Conservation (phyloP, 2,888 invertebrate genomes). For the Nycteola revayana region DNA sequence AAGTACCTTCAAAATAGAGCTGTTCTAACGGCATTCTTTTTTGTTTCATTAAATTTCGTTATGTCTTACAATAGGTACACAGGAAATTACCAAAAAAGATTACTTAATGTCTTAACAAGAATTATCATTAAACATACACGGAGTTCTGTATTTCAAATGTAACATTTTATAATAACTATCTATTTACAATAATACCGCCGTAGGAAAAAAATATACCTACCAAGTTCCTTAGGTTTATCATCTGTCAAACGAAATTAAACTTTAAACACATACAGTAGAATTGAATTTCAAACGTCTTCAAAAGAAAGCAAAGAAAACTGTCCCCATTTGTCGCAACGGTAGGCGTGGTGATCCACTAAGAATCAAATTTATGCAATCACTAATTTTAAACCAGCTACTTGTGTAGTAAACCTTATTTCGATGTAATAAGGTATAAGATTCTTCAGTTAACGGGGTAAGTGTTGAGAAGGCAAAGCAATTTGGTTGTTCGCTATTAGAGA, state of each 20-base stretch:
- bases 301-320: slow-evolving; percentile 52
- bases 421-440: slow-evolving; percentile 7
- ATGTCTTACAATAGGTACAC: slow-evolving; percentile 15
- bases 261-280: slow-evolving; percentile 3
- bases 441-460: slow-evolving; percentile 8
- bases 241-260: slow-evolving; percentile 13
- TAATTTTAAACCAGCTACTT: neutral
- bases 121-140: slow-evolving; percentile 26
- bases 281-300: slow-evolving; percentile 4
- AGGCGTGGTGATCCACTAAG: slow-evolving; percentile 65
- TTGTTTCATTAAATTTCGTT: slow-evolving; percentile 3
- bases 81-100: slow-evolving; percentile 27
- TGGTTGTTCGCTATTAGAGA: slow-evolving; percentile 35
- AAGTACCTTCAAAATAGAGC: no score
- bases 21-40: no score
- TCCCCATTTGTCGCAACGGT: slow-evolving; percentile 72
- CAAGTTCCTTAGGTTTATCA: no score
- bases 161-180: slow-evolving; percentile 31
- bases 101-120: slow-evolving; percentile 28
- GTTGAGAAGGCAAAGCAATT: slow-evolving; percentile 34
- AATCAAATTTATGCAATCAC: slow-evolving; percentile 19
- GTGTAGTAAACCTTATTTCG: neutral
- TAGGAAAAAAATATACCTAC: slow-evolving; percentile 23
- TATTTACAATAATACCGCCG: slow-evolving; percentile 18
- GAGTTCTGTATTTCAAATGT: slow-evolving; percentile 25